Percentiles rank a stretch among this genome's conserved stretches.
Evolutionary conservation across 2,113 vertebrate genomes (phyloP).

Genomic region (Copsychus sechellarum): DNA sequence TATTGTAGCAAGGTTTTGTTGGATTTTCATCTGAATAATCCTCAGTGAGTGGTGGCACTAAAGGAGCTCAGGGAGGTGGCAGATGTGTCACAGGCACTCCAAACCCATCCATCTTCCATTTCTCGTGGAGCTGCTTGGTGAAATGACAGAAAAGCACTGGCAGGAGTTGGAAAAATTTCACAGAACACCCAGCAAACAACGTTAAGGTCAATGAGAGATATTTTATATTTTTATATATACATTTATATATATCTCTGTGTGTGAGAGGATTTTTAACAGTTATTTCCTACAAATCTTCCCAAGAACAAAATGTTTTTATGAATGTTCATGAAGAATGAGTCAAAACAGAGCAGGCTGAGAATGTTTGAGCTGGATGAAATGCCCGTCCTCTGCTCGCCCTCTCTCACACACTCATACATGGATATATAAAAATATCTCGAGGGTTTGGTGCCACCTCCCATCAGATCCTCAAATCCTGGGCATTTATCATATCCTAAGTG

Average conservation of each 20-base stretch:
- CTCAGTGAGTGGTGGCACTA: not conserved
- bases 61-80: not conserved
- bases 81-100: not conserved
- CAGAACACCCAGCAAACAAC: not conserved
- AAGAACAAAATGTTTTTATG: conserved; percentile 45
- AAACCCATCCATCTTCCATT: not conserved
- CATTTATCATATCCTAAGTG: too few species aligned
- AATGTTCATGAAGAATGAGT: conserved; percentile 28
- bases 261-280: not conserved
- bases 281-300: conserved; percentile 29
- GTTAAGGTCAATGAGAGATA: not conserved
- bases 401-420: not conserved
- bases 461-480: not conserved
- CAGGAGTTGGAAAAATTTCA: not conserved
- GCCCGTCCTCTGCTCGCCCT: not conserved
- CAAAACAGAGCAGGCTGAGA: conserved; percentile 28
- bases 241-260: not conserved
- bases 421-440: not conserved
- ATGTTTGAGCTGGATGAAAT: not conserved
- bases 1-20: not conserved
- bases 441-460: not conserved
- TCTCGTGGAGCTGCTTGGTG: not conserved
- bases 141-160: not conserved
- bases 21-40: not conserved
- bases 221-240: not conserved